phyloP scores from a whole-genome alignment of 2,888 invertebrate genomes.

The Reticulitermes lucifugus region DNA sequence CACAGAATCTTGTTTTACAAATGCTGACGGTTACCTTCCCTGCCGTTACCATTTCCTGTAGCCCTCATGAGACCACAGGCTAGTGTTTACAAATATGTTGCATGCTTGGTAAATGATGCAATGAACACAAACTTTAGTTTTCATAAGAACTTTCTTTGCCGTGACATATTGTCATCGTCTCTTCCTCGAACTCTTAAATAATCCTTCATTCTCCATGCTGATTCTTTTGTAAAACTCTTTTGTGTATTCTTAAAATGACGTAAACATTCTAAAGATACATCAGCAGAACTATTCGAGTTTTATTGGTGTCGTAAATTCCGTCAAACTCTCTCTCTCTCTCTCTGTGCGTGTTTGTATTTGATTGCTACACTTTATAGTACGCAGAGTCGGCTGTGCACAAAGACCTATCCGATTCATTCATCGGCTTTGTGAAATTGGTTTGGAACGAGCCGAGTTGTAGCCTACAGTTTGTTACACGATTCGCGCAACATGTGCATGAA shows the following conservation, averaged over 20 bases:
- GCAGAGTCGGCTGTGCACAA: not conserved
- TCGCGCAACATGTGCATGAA: not conserved
- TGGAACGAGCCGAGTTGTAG: not conserved
- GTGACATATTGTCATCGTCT: not conserved
- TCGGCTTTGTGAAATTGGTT: constrained; percentile 13
- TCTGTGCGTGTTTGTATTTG: not conserved
- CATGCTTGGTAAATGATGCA: not conserved
- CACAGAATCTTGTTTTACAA: not conserved
- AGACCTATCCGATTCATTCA: constrained; percentile 13
- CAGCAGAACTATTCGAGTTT: not conserved
- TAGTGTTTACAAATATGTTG: too few species aligned
- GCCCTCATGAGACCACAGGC: too few species aligned
- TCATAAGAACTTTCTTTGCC: not conserved
- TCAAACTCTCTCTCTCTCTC: not conserved
- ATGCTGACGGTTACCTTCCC: not conserved
- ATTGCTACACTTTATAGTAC: constrained; percentile 13
- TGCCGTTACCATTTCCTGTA: not conserved
- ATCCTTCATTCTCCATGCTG: not conserved
- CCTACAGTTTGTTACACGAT: not conserved
- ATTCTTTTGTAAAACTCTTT: constrained; percentile 6
- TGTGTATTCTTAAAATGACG: not conserved
- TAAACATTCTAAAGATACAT: constrained; percentile 3
- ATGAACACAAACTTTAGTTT: not conserved
- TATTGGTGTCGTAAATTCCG: constrained; percentile 4
- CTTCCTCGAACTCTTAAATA: not conserved